phyloP scores from a whole-genome alignment of 2,888 invertebrate species.

The Eugnorisma glareosa region DNA sequence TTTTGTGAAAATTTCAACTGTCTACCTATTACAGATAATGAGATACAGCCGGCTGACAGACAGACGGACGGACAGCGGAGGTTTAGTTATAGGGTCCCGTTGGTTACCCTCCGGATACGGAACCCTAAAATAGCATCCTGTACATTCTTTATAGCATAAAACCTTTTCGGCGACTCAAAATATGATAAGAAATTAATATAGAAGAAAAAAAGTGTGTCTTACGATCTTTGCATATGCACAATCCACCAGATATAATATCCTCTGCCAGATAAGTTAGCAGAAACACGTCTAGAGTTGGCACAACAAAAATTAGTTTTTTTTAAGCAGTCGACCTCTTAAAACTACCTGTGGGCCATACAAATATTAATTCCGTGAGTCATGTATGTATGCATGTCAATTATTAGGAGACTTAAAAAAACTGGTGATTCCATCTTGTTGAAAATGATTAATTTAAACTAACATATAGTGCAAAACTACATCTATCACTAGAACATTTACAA shows the following conservation, averaged over 20 bases:
- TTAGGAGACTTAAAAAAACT: background rate
- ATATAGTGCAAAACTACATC: conserved; percentile 3
- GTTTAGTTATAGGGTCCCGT: too few relatives aligned
- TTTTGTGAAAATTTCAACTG: too few relatives aligned
- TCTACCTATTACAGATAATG: too few relatives aligned
- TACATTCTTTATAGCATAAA: background rate
- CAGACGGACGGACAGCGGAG: too few relatives aligned
- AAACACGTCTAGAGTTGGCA: background rate
- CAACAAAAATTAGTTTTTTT: background rate
- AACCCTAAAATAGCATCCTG: background rate
- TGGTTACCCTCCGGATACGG: too few relatives aligned
- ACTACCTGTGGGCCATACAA: too few relatives aligned
- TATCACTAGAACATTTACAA: conserved; percentile 30
- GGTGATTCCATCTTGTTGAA: conserved; percentile 55
- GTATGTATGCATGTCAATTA: too few relatives aligned
- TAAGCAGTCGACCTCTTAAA: too few relatives aligned
- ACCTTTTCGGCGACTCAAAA: background rate
- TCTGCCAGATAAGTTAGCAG: background rate
- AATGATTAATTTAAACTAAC: conserved; percentile 64
- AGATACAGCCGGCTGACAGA: too few relatives aligned
- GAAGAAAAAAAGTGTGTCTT: background rate
- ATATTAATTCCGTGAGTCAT: too few relatives aligned
- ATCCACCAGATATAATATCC: too few relatives aligned
- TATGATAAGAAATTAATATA: background rate
- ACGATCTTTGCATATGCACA: background rate